phyloP scores from a whole-genome alignment of 1,140 invertebrate genomes.

The Scylla paramamosain region DNA sequence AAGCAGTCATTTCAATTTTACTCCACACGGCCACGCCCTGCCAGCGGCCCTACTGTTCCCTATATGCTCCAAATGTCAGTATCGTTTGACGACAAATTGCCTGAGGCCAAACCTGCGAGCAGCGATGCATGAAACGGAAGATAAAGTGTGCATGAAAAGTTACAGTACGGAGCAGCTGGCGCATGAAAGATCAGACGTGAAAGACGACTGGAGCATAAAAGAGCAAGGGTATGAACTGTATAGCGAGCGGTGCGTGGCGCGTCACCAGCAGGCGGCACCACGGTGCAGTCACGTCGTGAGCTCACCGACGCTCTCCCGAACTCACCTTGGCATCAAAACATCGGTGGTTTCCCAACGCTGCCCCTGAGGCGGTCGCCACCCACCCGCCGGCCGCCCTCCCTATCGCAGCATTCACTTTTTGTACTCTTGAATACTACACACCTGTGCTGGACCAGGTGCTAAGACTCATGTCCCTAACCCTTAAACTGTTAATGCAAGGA shows the following conservation, averaged over 20 bases:
- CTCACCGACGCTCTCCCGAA: background rate
- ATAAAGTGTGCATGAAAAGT: background rate
- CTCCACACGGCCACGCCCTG: no score
- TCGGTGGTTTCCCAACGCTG: background rate
- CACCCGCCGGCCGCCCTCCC: background rate
- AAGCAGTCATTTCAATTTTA: no score
- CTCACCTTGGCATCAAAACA: constrained; percentile 5
- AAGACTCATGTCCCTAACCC: no score
- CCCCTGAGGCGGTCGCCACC: background rate
- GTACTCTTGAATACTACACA: no score
- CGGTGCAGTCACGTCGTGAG: background rate
- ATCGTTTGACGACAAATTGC: no score
- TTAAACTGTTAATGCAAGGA: no score
- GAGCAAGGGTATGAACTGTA: no score
- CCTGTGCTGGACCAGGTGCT: no score
- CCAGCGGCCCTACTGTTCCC: no score
- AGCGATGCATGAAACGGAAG: background rate
- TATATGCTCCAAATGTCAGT: no score
- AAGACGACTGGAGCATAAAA: no score
- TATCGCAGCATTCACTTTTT: background rate
- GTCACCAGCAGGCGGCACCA: background rate
- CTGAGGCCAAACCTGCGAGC: no score
- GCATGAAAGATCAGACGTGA: background rate
- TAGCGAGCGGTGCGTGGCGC: background rate
- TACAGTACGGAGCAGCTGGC: background rate